phyloP scores from a whole-genome alignment of 2,113 vertebrate genomes.

The Anguilla japonica region DNA sequence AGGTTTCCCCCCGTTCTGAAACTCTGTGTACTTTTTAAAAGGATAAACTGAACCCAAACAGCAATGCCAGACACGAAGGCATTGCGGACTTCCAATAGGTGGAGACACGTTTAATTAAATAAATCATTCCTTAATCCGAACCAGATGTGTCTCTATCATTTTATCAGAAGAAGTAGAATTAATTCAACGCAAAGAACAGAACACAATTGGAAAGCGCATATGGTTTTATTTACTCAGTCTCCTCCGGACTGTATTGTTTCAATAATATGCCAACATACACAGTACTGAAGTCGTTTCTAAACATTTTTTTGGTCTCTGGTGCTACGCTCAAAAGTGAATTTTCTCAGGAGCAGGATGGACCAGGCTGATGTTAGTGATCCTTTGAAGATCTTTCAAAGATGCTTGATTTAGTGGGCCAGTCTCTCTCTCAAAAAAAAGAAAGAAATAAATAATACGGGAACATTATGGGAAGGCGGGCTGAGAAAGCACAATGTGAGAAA shows the following conservation, averaged over 20 bases:
- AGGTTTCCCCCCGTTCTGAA: background rate
- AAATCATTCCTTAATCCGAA: constrained; percentile 34
- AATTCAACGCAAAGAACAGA: constrained; percentile 35
- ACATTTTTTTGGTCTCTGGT: constrained; percentile 27
- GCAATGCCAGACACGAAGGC: background rate
- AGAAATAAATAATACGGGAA: too few species aligned
- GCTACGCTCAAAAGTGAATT: constrained; percentile 18
- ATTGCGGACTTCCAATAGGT: constrained; percentile 12
- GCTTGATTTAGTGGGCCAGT: background rate
- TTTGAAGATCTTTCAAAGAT: constrained; percentile 4
- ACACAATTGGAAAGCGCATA: constrained; percentile 28
- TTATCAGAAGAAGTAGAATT: constrained; percentile 33
- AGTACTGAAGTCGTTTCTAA: constrained; percentile 35
- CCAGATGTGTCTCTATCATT: constrained; percentile 42
- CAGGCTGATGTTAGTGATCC: constrained; percentile 20
- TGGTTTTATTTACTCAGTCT: constrained; percentile 35
- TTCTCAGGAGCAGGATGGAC: constrained; percentile 39
- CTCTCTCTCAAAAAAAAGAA: background rate
- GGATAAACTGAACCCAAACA: background rate
- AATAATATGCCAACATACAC: constrained; percentile 45
- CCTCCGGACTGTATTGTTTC: constrained; percentile 23
- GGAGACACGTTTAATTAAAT: constrained; percentile 26
- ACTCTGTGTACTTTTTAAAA: constrained; percentile 10
- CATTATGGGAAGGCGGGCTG: background rate
- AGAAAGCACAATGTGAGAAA: background rate